Percentiles rank a stretch among this genome's conserved stretches.
Conservation (phyloP, 2,797 vertebrate species). For the Ctenosaura bakeri region DNA sequence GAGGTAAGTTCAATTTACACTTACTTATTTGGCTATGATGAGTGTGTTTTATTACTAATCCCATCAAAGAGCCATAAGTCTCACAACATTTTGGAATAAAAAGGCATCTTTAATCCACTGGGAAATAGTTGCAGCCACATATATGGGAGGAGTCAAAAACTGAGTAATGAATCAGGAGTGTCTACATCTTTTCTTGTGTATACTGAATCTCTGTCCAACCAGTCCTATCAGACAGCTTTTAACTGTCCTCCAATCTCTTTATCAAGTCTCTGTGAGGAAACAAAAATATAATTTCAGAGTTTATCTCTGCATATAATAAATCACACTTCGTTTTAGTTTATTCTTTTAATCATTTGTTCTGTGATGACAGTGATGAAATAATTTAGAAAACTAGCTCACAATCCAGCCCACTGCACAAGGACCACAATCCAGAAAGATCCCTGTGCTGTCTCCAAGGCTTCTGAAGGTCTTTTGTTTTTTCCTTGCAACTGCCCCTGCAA, state of each 20-base stretch:
- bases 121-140: background rate
- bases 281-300: conserved; percentile 56
- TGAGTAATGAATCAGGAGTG: background rate
- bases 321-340: conserved; percentile 57
- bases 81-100: background rate
- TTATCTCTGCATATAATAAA: conserved; percentile 47
- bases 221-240: background rate
- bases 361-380: conserved; percentile 29
- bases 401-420: conserved; percentile 9
- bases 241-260: conserved; percentile 45
- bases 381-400: conserved; percentile 41
- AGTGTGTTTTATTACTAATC: background rate
- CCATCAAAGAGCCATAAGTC: background rate
- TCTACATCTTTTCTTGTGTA: conserved; percentile 4
- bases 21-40: background rate
- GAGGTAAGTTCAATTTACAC: conserved; percentile 59
- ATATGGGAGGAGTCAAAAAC: background rate
- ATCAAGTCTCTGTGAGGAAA: conserved; percentile 49
- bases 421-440: background rate
- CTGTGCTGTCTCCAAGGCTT: background rate
- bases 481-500: too few relatives aligned
- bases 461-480: background rate
- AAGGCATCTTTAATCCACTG: background rate
- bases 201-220: background rate
- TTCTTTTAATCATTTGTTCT: conserved; percentile 22